These are phyloP conservation scores for Scarus forsteni DNA, from an alignment of 2,797 vertebrate genomes.

Conservation along the genomic window DNA sequence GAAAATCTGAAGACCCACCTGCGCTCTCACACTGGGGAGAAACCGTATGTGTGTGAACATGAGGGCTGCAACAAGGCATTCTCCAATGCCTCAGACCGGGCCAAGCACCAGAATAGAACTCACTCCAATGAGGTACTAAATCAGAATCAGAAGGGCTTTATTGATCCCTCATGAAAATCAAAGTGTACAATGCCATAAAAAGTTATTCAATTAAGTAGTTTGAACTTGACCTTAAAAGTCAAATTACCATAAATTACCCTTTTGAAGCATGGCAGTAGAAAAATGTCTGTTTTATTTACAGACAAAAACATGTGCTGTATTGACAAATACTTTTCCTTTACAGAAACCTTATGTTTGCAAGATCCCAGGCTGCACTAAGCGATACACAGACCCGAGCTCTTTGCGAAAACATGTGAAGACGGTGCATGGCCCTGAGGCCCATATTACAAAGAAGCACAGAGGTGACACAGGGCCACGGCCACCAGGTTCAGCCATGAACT, in stretches of 20 bases:
- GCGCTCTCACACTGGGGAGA: slow-evolving; percentile 97
- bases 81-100: slow-evolving; percentile 96
- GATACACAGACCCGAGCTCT: slow-evolving; percentile 98
- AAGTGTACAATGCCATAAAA: background rate
- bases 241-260: background rate
- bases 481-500: slow-evolving; percentile 73
- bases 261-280: background rate
- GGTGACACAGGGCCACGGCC: slow-evolving; percentile 89
- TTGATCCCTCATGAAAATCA: no score
- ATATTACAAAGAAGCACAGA: slow-evolving; percentile 96
- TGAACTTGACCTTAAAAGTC: background rate
- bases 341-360: slow-evolving; percentile 98
- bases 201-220: background rate
- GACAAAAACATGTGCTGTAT: background rate
- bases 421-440: slow-evolving; percentile 95
- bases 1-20: slow-evolving; percentile 99
- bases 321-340: slow-evolving; percentile 22
- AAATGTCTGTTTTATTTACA: background rate
- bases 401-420: slow-evolving; percentile 97
- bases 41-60: slow-evolving; percentile 98
- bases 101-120: slow-evolving; percentile 98
- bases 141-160: background rate
- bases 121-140: slow-evolving; percentile 90
- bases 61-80: slow-evolving; percentile 99
- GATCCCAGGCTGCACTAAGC: slow-evolving; percentile 97